These are phyloP conservation scores for Ctena decussata DNA, from an alignment of 2,888 invertebrate species.

Conservation along the genomic window DNA sequence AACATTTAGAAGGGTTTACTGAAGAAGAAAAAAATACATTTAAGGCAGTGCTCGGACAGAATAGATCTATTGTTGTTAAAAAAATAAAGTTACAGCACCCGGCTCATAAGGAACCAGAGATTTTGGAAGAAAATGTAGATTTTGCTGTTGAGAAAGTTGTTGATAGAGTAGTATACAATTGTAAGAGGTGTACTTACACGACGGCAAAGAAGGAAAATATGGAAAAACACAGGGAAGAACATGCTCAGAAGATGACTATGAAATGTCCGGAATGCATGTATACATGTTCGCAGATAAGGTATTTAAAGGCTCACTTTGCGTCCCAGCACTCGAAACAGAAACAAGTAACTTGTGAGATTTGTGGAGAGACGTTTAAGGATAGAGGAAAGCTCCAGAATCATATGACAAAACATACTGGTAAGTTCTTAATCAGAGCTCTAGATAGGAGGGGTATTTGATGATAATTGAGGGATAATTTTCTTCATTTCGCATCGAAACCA, in stretches of 20 bases:
- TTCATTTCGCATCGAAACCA: too few species aligned
- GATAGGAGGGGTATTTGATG: too few species aligned
- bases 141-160: neutral
- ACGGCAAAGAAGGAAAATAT: neutral
- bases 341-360: neutral
- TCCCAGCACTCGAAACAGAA: neutral
- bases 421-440: neutral
- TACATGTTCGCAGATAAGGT: neutral
- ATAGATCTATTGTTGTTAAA: conserved; percentile 59
- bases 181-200: neutral
- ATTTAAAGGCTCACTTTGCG: neutral
- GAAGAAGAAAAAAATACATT: conserved; percentile 49
- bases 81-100: conserved; percentile 45
- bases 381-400: neutral
- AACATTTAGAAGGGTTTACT: conserved; percentile 40
- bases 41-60: conserved; percentile 51
- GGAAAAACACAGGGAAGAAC: neutral
- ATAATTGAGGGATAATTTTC: too few species aligned
- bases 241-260: neutral
- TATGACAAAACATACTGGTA: neutral
- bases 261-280: neutral
- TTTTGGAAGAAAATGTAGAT: conserved; percentile 3
- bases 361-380: neutral
- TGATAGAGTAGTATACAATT: neutral
- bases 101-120: conserved; percentile 33